Evolutionary conservation across 2,888 invertebrate species (phyloP), one percentile per base, ranked within the genome.

Genomic region (Mythimna ferrago): DNA sequence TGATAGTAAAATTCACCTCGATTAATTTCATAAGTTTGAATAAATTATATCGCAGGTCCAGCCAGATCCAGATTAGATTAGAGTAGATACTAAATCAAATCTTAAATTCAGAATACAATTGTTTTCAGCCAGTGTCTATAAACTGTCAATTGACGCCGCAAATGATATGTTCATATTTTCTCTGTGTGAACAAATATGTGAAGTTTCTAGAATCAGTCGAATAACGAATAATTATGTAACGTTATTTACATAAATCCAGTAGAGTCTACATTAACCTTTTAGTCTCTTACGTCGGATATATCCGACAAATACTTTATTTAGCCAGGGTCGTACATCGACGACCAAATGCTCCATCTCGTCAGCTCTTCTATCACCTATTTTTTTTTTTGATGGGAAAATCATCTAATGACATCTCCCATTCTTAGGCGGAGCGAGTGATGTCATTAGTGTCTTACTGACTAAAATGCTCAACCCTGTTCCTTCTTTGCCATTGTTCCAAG

Each of bases 201-300:
- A 56, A 38, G 38, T 10, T 0, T 35, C 21, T 64, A 9, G 51
- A 57, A 51, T 76, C 41, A 67, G 51, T 76, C 51, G 3, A 44
- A 76, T 19, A 76, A 66, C 6, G 16, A 41, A 19, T n/a, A 7
- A 16, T 5, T 10, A 6, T 14, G 1, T 54, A 56, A 32, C 21
- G 35, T 32, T 60, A 60, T 54, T 60, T 77, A 54, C 44, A 74
- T 10, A 16, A 44, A 60, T 69, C 7, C 21, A 54, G 19, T 41
- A 60, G 41, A 60, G 77, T 54, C 44, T 76, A 54, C 53, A 48
- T 60, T 35, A 32, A 5, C 38, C 1, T 9, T 38, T 38, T 38
- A 38, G 9, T 38, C 9, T 9, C 9, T 1, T 9, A 38, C 38
- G 9, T 38, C 9, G 32, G 3, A 2, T 38, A 9, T 38, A 38